Evolutionary conservation across 2,113 vertebrate species (phyloP).

Genomic region (Lagopus muta): DNA sequence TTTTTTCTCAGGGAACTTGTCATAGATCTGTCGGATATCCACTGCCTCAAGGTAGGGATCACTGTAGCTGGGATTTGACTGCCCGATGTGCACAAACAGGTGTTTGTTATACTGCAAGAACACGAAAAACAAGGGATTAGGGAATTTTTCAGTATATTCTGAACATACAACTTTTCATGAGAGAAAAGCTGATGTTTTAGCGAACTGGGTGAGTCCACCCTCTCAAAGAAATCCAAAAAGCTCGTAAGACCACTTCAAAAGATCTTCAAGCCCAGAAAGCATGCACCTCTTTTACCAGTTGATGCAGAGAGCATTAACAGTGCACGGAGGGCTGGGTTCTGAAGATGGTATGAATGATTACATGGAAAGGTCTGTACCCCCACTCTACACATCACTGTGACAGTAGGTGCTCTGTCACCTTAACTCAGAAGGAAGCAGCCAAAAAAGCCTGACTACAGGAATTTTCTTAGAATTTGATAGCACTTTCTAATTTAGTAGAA

Average conservation of each 20-base stretch:
- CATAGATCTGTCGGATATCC: constrained; percentile 93
- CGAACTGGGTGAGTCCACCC: not conserved
- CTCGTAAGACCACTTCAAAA: not conserved
- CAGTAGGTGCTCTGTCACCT: not conserved
- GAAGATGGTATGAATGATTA: not conserved
- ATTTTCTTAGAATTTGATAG: not conserved
- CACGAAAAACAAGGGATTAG: constrained; percentile 18
- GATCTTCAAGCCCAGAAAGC: not conserved
- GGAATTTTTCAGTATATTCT: not conserved
- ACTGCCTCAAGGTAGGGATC: constrained; percentile 93
- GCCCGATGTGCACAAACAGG: constrained; percentile 93
- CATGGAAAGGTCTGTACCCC: not conserved
- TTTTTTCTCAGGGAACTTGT: constrained; percentile 96
- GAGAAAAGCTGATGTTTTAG: not conserved
- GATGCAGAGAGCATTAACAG: not conserved
- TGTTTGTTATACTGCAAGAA: constrained; percentile 91
- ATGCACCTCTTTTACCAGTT: no score
- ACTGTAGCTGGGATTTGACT: constrained; percentile 89
- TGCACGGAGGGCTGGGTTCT: not conserved
- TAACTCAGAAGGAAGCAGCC: not conserved
- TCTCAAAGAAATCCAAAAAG: not conserved
- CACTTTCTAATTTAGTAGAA: not conserved
- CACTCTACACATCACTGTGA: not conserved
- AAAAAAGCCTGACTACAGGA: not conserved
- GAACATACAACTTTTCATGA: not conserved